Conservation (phyloP, 2,113 vertebrate species). For the Helogale parvula region DNA sequence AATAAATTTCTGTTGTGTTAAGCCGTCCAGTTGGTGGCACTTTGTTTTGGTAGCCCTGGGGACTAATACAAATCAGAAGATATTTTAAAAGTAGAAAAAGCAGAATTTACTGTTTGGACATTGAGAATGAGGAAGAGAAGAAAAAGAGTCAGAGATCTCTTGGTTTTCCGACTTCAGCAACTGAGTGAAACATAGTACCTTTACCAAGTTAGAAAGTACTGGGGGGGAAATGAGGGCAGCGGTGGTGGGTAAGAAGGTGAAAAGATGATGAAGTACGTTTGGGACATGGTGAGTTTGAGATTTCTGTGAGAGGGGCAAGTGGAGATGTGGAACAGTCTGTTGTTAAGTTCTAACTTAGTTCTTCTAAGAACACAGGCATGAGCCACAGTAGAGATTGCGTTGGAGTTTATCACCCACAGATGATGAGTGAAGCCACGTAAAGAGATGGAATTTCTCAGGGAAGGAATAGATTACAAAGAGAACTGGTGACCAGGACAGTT, state of each 20-base stretch:
- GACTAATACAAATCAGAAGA: background rate
- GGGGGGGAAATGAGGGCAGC: background rate
- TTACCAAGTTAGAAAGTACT: background rate
- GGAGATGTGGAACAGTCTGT: background rate
- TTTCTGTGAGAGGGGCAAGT: background rate
- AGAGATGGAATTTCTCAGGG: background rate
- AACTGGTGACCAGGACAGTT: background rate
- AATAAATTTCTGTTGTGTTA: background rate
- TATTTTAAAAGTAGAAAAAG: background rate
- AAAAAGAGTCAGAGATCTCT: background rate
- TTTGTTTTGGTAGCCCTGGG: background rate
- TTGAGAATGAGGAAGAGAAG: background rate
- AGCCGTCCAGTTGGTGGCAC: background rate
- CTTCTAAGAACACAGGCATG: background rate
- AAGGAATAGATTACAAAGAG: background rate
- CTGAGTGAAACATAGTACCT: background rate
- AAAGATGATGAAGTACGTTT: background rate
- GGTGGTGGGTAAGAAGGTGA: background rate
- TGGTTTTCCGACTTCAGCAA: background rate
- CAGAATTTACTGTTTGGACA: background rate
- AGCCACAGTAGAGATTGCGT: background rate
- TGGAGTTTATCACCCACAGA: background rate
- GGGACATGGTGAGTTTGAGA: background rate
- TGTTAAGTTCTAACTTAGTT: background rate
- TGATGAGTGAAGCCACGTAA: background rate